phyloP scores from a whole-genome alignment of 2,888 invertebrate genomes.

The Melanchra persicariae region DNA sequence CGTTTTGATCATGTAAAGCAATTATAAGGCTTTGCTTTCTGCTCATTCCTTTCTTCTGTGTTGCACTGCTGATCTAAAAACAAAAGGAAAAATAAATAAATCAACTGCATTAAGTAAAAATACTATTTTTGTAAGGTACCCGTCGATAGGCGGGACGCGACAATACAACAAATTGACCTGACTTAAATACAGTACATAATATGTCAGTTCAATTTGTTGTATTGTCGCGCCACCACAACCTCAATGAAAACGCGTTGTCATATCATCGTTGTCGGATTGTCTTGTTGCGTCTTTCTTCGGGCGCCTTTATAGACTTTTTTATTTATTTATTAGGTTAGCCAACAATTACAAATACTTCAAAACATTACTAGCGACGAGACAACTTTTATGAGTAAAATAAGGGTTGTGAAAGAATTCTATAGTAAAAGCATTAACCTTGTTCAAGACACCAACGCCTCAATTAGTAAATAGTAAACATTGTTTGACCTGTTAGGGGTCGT shows the following conservation, averaged over 20 bases:
- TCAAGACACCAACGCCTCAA: background rate
- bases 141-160: background rate
- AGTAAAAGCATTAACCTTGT: background rate
- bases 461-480: background rate
- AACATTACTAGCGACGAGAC: background rate
- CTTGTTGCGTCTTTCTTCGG: background rate
- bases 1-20: constrained; percentile 57
- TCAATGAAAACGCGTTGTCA: no score
- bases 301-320: background rate
- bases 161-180: background rate
- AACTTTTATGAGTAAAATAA: background rate
- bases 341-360: background rate
- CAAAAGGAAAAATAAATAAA: constrained; percentile 27
- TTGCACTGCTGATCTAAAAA: constrained; percentile 53
- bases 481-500: background rate
- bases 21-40: constrained; percentile 36
- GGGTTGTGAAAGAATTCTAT: background rate
- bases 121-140: no score
- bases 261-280: background rate
- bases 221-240: no score
- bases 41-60: constrained; percentile 57
- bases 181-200: no score
- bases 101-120: background rate
- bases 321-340: no score
- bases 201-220: no score